Percentiles rank a stretch among this genome's conserved stretches.
Conservation (phyloP, 2,797 vertebrate genomes). For the Xiphophorus birchmanni region DNA sequence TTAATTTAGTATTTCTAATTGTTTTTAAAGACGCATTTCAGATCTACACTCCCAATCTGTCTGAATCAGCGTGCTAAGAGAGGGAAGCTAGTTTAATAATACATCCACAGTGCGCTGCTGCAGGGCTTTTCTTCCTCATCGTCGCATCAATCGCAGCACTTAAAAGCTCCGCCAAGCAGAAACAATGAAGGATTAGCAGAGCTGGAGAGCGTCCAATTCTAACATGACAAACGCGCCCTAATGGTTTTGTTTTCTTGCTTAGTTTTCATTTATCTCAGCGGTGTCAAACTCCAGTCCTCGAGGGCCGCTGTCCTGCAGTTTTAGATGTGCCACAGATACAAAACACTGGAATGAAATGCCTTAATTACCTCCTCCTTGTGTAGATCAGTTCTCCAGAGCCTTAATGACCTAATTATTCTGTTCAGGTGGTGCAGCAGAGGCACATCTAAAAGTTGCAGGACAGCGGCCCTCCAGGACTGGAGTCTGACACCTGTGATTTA, state of each 20-base stretch:
- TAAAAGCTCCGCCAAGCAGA: conserved; percentile 12
- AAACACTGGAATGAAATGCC: too few species aligned
- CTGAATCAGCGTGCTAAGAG: neutral
- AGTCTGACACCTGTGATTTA: too few species aligned
- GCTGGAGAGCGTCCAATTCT: conserved; percentile 10
- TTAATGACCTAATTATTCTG: too few species aligned
- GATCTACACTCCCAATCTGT: conserved; percentile 43
- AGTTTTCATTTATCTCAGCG: conserved; percentile 6
- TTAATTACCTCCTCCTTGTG: too few species aligned
- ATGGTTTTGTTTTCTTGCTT: conserved; percentile 10
- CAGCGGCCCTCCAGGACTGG: too few species aligned
- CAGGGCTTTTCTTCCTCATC: conserved; percentile 26
- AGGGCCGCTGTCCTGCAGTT: too few species aligned
- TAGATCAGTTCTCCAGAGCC: too few species aligned
- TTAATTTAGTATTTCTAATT: conserved; percentile 46
- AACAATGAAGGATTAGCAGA: conserved; percentile 32
- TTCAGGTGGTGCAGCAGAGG: too few species aligned
- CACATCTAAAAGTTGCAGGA: too few species aligned
- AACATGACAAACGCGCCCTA: neutral
- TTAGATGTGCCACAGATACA: too few species aligned
- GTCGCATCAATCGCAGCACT: conserved; percentile 29
- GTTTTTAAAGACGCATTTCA: conserved; percentile 18
- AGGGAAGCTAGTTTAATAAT: conserved; percentile 32
- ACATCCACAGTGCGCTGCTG: conserved; percentile 31
- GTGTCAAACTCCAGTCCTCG: too few species aligned